These are phyloP conservation scores for Aphaenogaster rudis DNA, from an alignment of 1,140 invertebrate species.

Conservation along the genomic window DNA sequence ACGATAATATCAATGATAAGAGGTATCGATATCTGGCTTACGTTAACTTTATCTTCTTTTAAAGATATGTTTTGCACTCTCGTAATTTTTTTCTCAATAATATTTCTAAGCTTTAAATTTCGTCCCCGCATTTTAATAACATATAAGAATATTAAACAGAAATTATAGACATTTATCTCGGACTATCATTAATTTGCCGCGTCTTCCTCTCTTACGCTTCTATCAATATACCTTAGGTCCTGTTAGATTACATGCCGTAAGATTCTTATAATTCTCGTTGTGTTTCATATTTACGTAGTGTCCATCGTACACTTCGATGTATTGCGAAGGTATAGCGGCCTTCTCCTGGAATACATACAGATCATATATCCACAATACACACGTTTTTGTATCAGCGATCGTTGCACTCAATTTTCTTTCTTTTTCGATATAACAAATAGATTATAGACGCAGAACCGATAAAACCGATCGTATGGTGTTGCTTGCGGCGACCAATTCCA, in stretches of 20 bases:
- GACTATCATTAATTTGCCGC: not conserved
- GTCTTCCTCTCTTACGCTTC: slow-evolving; percentile 5
- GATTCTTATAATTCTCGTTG: slow-evolving; percentile 14
- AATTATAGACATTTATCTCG: slow-evolving; percentile 7
- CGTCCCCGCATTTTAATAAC: not conserved
- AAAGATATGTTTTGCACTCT: not conserved
- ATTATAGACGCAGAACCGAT: slow-evolving; percentile 8
- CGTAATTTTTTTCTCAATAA: not conserved
- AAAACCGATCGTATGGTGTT: slow-evolving; percentile 20
- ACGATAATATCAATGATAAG: not conserved
- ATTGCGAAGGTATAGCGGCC: not conserved
- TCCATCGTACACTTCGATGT: slow-evolving; percentile 55
- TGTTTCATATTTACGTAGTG: slow-evolving; percentile 52
- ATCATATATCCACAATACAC: not conserved
- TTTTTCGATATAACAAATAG: not conserved
- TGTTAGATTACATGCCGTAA: slow-evolving; percentile 51
- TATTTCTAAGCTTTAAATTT: slow-evolving; percentile 16
- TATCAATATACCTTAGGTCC: not conserved
- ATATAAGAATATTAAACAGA: slow-evolving; percentile 6
- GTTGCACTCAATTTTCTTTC: not conserved
- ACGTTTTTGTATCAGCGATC: not conserved
- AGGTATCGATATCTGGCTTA: not conserved
- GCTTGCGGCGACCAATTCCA: slow-evolving; percentile 32
- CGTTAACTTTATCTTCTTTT: not conserved
- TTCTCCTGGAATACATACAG: slow-evolving; percentile 4